Percentiles rank a stretch among this genome's conserved stretches.
phyloP scores from a whole-genome alignment of 2,113 vertebrate species.

The Catharus fuscescens region DNA sequence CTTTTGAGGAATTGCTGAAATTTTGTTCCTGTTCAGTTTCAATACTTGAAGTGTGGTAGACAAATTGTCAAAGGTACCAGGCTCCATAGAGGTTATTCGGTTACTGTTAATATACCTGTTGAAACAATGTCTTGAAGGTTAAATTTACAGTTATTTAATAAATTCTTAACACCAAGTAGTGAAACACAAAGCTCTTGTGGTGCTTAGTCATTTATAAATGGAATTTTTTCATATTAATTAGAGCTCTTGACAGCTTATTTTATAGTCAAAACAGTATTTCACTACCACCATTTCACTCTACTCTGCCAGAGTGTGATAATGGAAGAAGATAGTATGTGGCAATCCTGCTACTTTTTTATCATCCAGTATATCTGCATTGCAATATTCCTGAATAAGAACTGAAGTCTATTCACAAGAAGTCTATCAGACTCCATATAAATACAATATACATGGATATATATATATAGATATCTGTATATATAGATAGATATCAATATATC shows the following conservation, averaged over 20 bases:
- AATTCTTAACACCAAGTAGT: not conserved
- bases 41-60: conserved; percentile 87
- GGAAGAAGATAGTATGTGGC: not conserved
- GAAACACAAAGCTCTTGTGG: not conserved
- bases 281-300: not conserved
- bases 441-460: too few species aligned
- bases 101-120: conserved; percentile 91
- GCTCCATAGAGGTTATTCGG: conserved; percentile 86
- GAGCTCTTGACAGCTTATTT: not conserved
- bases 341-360: not conserved
- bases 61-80: conserved; percentile 89
- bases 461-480: too few species aligned
- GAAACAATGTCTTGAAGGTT: conserved; percentile 37
- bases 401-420: not conserved
- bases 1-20: conserved; percentile 87
- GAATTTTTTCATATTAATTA: not conserved
- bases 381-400: not conserved
- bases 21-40: conserved; percentile 90
- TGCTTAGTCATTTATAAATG: not conserved
- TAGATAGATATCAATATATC: too few species aligned
- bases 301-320: not conserved
- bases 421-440: not conserved
- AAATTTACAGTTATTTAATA: conserved; percentile 35
- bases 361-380: not conserved
- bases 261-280: not conserved